These are phyloP conservation scores for Protosalanx chinensis DNA, from an alignment of 2,797 vertebrate genomes.

Conservation along the genomic window DNA sequence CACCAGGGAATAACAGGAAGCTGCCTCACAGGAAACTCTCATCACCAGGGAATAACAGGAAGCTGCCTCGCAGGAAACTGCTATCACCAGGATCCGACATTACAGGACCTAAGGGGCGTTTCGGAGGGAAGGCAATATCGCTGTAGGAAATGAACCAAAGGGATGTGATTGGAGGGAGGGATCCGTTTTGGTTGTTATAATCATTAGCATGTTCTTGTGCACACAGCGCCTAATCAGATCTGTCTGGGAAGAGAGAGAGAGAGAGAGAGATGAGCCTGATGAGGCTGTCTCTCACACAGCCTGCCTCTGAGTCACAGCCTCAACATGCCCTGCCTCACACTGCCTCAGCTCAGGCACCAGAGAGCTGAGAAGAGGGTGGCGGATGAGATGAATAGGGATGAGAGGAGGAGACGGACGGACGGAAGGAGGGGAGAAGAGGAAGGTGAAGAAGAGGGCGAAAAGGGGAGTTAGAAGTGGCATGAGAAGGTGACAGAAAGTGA, in stretches of 20 bases:
- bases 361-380: not conserved
- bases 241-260: conserved; percentile 49
- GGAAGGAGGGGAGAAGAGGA: not conserved
- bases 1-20: no score
- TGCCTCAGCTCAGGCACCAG: conserved; percentile 20
- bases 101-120: conserved; percentile 33
- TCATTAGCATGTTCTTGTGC: conserved; percentile 42
- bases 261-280: conserved; percentile 24
- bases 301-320: conserved; percentile 40
- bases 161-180: conserved; percentile 54
- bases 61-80: no score
- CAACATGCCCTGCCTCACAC: conserved; percentile 24
- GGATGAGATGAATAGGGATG: not conserved
- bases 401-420: not conserved
- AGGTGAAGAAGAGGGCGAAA: not conserved
- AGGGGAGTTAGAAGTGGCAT: no score
- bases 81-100: no score
- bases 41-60: no score
- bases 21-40: no score
- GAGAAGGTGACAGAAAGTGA: not conserved
- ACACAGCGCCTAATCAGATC: conserved; percentile 47
- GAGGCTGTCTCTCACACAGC: conserved; percentile 19
- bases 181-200: conserved; percentile 37
- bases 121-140: conserved; percentile 37
- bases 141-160: conserved; percentile 55